Evolutionary conservation across 2,888 invertebrate species (phyloP).

Genomic region (Lordiphosa andalusiaca): DNA sequence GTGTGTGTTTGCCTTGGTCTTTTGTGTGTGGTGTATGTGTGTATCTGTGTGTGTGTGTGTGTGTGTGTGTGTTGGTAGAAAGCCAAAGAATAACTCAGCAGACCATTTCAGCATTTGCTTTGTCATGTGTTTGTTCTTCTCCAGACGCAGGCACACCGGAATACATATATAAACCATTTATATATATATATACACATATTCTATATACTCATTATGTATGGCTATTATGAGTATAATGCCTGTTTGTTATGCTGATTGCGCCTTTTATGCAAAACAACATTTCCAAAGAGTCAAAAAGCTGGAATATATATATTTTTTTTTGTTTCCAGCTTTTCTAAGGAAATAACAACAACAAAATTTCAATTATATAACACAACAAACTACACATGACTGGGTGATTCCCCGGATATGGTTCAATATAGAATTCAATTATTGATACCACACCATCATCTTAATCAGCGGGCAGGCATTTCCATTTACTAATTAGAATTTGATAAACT

Average conservation of each 20-base stretch:
- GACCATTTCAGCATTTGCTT: slow-evolving; percentile 57
- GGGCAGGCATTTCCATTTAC: slow-evolving; percentile 6
- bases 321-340: slow-evolving; percentile 1
- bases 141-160: slow-evolving; percentile 24
- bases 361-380: neutral
- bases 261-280: slow-evolving; percentile 41
- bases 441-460: slow-evolving; percentile 5
- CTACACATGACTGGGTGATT: neutral
- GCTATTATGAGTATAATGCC: slow-evolving; percentile 51
- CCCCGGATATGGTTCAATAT: neutral
- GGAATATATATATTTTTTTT: neutral
- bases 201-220: slow-evolving; percentile 25
- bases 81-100: slow-evolving; percentile 53
- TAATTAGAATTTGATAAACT: slow-evolving; percentile 1
- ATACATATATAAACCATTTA: slow-evolving; percentile 4
- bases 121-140: slow-evolving; percentile 52
- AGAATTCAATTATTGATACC: slow-evolving; percentile 10
- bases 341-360: neutral
- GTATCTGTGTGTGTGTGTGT: slow-evolving; percentile 24
- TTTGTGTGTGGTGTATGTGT: slow-evolving; percentile 32
- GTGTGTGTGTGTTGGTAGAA: slow-evolving; percentile 53
- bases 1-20: slow-evolving; percentile 54
- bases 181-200: slow-evolving; percentile 13
- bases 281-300: slow-evolving; percentile 29
- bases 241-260: slow-evolving; percentile 65